Evolutionary conservation across 2,113 vertebrate genomes (phyloP), one percentile per base, ranked within the genome.

Genomic region (Aramus guarauna): DNA sequence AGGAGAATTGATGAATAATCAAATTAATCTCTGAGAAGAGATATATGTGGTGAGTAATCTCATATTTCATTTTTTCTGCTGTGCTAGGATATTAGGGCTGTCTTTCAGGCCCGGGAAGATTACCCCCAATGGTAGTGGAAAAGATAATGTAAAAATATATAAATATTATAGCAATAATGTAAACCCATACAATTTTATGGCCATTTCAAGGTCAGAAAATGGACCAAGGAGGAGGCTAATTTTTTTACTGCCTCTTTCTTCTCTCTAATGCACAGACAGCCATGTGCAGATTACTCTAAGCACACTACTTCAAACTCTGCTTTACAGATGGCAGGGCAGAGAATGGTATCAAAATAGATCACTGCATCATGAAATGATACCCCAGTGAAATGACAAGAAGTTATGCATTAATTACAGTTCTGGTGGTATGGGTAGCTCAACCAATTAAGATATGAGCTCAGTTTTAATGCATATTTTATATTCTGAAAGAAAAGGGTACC

Each of bases 371-470:
- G 24, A 78, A 85, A 77, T 73, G 50, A 41, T 96, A 69, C 32
- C 9, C 36, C 41, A 72, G 56, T 86, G 64, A 95, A 83, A 92
- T 58, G 39, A 88, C 34, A 83, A 59, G 62, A 89, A 83, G 24
- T 75, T 93, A 58, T 63, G 8, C 27, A 84, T 94, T 92, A 94
- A 88, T 93, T 94, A 59, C 30, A 74, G 68, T 96, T 66, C 55
- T 94, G 18, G 13, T 69, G 53, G 34, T 37, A 69, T 85, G 30
- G 11, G 19, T 87, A 88, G 88, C 32, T 91, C 47, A 47, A 50
- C 8, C 12, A 90, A 67, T 69, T 85, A 78, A 97, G 56, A 85
- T 34, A 59, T 74, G 29, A 92, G 5, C 17, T 86, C 81, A 67
- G 8, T 60, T 94, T 64, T 84, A 78, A 74, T 73, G 36, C 50